Evolutionary conservation across 2,797 vertebrate genomes (phyloP).

Genomic region (Pantherophis vulpinus): DNA sequence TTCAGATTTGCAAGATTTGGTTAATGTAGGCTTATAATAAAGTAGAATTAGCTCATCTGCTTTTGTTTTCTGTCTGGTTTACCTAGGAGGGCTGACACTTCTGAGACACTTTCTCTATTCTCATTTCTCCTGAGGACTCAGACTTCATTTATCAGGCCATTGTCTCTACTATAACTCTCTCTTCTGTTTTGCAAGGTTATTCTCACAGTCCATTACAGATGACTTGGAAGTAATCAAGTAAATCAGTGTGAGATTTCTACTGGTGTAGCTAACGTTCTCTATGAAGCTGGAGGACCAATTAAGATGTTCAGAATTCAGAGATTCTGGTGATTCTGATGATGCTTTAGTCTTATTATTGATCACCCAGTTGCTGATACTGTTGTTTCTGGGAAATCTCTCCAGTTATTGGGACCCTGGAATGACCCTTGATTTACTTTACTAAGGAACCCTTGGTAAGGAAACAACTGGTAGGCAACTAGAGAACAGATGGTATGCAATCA

Average conservation of each 20-base stretch:
- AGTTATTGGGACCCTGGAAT: neutral
- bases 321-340: neutral
- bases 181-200: neutral
- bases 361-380: neutral
- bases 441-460: neutral
- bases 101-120: neutral
- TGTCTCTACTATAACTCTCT: neutral
- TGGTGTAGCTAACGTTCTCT: neutral
- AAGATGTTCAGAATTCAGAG: neutral
- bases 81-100: neutral
- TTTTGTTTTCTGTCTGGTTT: neutral
- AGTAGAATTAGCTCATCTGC: neutral
- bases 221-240: neutral
- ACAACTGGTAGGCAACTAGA: neutral
- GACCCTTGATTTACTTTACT: neutral
- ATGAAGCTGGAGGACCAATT: neutral
- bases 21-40: neutral
- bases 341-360: neutral
- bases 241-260: neutral
- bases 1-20: neutral
- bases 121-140: neutral
- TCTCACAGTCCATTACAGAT: neutral
- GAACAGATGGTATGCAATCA: neutral
- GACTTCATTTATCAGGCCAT: neutral
- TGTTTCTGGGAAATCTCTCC: neutral